Evolutionary conservation across 2,888 invertebrate genomes (phyloP).

Genomic region (Epirrhoe alternata): DNA sequence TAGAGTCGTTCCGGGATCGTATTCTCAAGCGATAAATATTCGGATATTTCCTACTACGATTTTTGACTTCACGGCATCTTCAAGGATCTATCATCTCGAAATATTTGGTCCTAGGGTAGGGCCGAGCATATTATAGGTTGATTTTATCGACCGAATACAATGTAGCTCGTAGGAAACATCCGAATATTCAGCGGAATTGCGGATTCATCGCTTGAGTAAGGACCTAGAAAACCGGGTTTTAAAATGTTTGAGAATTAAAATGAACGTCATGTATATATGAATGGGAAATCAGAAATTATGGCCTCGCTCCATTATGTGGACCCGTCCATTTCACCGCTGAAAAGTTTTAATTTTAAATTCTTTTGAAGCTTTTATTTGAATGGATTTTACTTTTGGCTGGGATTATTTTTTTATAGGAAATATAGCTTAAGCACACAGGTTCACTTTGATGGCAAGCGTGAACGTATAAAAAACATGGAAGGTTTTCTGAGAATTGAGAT

Average conservation of each 20-base stretch:
- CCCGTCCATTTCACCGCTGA: conserved; percentile 14
- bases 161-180: too few species aligned
- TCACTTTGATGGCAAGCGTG: too few species aligned
- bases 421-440: not conserved
- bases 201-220: not conserved
- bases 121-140: too few species aligned
- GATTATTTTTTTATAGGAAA: not conserved
- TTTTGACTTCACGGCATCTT: too few species aligned
- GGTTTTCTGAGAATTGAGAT: too few species aligned
- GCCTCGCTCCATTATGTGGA: conserved; percentile 20
- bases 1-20: too few species aligned
- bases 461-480: too few species aligned
- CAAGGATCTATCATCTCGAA: too few species aligned
- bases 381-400: conserved; percentile 9
- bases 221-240: not conserved
- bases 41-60: too few species aligned
- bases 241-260: conserved; percentile 31
- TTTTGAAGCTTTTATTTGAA: conserved; percentile 9
- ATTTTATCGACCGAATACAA: too few species aligned
- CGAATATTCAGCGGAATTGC: not conserved
- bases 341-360: conserved; percentile 11
- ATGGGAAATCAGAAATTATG: conserved; percentile 27
- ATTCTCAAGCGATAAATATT: too few species aligned
- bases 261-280: conserved; percentile 29
- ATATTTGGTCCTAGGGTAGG: too few species aligned